Base-by-base conservation (phyloP, 2,888 invertebrate genomes). In the Zonitis immaculata region DNA sequence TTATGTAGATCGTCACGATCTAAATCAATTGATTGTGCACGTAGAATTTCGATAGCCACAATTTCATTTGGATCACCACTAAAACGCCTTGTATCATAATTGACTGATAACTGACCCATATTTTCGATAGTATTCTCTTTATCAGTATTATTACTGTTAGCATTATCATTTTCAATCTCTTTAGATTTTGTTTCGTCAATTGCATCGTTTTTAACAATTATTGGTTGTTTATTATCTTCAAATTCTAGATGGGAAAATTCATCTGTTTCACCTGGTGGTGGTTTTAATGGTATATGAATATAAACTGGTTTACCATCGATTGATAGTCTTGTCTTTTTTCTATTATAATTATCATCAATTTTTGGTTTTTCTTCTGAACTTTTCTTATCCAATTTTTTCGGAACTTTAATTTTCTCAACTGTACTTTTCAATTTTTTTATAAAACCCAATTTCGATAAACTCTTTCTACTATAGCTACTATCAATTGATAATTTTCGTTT, bases 231-330 rank as follows among this genome's bases (percentile, higher is more conserved):
- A 14, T 64, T 62, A 18, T 66, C 66, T 47, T 68, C 71, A 57
- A 69, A 70, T 63, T 72, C 73, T 16, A 73, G 58, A 57, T 73
- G 61, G 0, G 75, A 75, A 59, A 73, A 74, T 61, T 76, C 72
- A 50, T 76, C 76, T 1, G 69, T 69, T 66, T 74, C 59, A 7
- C 74, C 75, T 4, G 70, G 65, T 6, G 74, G 73, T 47, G 73
- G 73, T 65, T 75, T 76, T 9, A 76, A 57, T 3, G 76, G 76
- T 61, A 76, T 76, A 57, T 75, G 71, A 52, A 76, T 76, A 54
- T 75, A 74, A 20, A 71, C 65, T 2, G 74, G 74, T 43, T 62
- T 66, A 12, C 58, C 61, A 27, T 66, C 54, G 53, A 64, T 64
- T 1, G 61, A n/a, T n/a, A n/a, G n/a, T n/a, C n/a, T n/a, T n/a